Conservation (phyloP, 1,140 invertebrate genomes). For the Drosophila setifemur region DNA sequence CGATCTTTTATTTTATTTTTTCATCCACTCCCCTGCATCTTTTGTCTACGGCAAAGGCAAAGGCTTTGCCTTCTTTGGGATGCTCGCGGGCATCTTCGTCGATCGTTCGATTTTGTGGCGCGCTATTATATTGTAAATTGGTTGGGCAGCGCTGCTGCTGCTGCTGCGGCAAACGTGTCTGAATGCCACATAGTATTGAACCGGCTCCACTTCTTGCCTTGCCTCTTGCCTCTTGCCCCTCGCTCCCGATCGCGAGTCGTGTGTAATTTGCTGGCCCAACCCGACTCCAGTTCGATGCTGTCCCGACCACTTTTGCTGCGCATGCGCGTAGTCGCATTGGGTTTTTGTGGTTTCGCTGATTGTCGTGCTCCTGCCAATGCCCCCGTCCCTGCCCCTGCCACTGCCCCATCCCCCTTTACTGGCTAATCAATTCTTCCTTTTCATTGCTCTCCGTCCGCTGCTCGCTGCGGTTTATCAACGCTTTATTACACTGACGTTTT, state of each 20-base stretch:
- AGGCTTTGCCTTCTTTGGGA: conserved; percentile 9
- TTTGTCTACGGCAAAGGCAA: neutral
- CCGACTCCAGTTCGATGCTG: conserved; percentile 8
- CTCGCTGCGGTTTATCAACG: conserved; percentile 75
- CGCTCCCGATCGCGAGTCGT: conserved; percentile 56
- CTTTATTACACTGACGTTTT: conserved; percentile 81
- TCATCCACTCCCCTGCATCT: conserved; percentile 13
- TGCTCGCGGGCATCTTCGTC: conserved; percentile 22
- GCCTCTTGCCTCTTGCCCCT: too few species aligned
- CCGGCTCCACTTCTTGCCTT: too few species aligned
- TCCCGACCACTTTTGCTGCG: conserved; percentile 31
- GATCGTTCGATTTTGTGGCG: conserved; percentile 77
- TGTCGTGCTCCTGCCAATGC: conserved; percentile 1
- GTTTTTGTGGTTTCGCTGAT: conserved; percentile 53
- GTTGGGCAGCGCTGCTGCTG: conserved; percentile 70
- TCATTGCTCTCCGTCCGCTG: conserved; percentile 31
- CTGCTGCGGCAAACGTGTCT: conserved; percentile 70
- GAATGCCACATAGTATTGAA: conserved; percentile 61
- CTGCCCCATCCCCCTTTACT: neutral
- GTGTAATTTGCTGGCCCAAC: conserved; percentile 66
- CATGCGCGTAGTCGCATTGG: conserved; percentile 32
- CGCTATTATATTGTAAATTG: conserved; percentile 80
- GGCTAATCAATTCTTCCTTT: conserved; percentile 67
- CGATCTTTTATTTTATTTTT: neutral
- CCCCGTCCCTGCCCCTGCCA: neutral